phyloP scores from a whole-genome alignment of 2,888 invertebrate species.

The Trimorus sp. region DNA sequence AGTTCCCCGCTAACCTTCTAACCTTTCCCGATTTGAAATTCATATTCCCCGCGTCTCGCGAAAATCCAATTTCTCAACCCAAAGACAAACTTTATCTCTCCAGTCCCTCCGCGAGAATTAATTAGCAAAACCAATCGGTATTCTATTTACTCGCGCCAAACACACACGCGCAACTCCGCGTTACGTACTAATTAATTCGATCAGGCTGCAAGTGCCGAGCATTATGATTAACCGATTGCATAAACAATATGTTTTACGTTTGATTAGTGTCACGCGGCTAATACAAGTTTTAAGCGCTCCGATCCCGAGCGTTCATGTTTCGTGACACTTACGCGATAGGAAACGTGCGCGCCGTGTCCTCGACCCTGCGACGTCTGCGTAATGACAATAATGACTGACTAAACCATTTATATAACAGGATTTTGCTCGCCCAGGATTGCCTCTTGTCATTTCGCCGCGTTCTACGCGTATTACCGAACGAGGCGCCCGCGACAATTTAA shows the following conservation, averaged over 20 bases:
- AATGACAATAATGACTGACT: slow-evolving; percentile 66
- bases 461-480: slow-evolving; percentile 31
- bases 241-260: slow-evolving; percentile 28
- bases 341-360: slow-evolving; percentile 62
- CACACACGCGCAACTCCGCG: no score
- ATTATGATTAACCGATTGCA: slow-evolving; percentile 15
- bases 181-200: neutral
- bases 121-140: no score
- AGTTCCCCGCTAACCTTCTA: no score
- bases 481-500: neutral
- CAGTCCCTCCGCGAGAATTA: no score
- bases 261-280: slow-evolving; percentile 31
- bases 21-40: no score
- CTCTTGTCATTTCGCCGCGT: slow-evolving; percentile 59
- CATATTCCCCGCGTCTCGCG: no score
- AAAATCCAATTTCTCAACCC: no score
- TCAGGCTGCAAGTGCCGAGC: neutral
- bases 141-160: no score
- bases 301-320: slow-evolving; percentile 57
- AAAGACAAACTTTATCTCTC: no score
- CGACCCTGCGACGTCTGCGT: slow-evolving; percentile 64
- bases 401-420: slow-evolving; percentile 66
- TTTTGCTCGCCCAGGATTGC: slow-evolving; percentile 64
- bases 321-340: slow-evolving; percentile 62
- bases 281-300: slow-evolving; percentile 38